phyloP scores from a whole-genome alignment of 2,113 vertebrate species.

The Coryphaenoides rupestris region DNA sequence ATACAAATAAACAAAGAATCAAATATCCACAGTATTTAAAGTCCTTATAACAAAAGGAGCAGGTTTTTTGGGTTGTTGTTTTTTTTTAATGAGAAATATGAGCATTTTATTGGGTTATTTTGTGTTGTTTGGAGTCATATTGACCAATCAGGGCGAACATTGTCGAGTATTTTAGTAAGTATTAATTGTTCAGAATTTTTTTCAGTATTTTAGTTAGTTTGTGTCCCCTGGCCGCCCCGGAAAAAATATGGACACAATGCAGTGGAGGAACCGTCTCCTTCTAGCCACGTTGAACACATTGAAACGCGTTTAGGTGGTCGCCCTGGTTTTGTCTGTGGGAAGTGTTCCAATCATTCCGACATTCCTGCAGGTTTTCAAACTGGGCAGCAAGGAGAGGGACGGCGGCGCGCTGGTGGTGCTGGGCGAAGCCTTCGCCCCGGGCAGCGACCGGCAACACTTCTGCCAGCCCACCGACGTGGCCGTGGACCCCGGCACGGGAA shows the following conservation, averaged over 20 bases:
- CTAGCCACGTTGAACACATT: not conserved
- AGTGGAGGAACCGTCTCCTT: too few relatives aligned
- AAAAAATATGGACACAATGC: too few relatives aligned
- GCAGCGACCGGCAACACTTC: conserved; percentile 87
- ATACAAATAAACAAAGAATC: too few relatives aligned
- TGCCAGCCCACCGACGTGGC: conserved; percentile 94
- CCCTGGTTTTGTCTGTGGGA: not conserved
- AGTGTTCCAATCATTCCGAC: not conserved
- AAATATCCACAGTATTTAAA: too few relatives aligned
- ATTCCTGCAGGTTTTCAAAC: conserved; percentile 84
- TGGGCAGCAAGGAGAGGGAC: conserved; percentile 72
- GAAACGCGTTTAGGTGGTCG: not conserved
- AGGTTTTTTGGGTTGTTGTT: too few relatives aligned
- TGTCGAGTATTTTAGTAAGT: not conserved
- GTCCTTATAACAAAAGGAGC: too few relatives aligned
- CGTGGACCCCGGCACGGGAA: conserved; percentile 79
- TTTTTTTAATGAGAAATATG: too few relatives aligned
- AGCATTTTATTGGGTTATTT: too few relatives aligned
- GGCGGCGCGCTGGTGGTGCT: conserved; percentile 71
- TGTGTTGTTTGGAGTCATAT: too few relatives aligned
- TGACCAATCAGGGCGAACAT: too few relatives aligned
- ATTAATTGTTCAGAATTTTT: too few relatives aligned
- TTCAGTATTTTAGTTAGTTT: too few relatives aligned
- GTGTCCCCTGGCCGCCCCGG: not conserved
- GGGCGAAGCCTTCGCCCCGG: conserved; percentile 86